Evolutionary conservation across 1,140 invertebrate genomes (phyloP).

Genomic region (Triops cancriformis): DNA sequence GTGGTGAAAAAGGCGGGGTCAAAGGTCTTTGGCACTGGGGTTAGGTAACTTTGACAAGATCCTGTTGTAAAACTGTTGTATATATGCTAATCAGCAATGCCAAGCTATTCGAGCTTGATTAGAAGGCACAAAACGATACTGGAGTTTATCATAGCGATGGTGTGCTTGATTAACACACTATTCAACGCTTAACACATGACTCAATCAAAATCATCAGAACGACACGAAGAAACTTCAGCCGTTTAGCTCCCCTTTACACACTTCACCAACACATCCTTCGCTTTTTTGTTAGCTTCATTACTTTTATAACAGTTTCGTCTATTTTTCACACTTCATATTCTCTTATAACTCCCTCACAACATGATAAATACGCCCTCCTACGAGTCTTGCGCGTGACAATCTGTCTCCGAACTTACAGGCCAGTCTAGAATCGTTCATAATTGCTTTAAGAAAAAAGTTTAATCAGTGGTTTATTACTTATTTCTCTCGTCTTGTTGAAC

Average conservation of each 20-base stretch:
- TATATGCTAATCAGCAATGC: conserved; percentile 10
- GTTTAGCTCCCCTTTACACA: neutral
- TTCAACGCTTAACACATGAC: neutral
- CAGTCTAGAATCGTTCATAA: no score
- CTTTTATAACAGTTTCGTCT: neutral
- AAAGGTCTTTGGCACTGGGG: conserved; percentile 6
- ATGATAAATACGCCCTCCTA: no score
- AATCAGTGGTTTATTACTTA: no score
- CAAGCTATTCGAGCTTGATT: neutral
- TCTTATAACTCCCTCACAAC: no score
- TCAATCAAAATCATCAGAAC: neutral
- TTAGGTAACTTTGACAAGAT: conserved; percentile 10
- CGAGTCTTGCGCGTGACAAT: no score
- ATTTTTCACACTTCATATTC: neutral
- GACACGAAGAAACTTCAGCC: neutral
- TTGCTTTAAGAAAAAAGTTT: no score
- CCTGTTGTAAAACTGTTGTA: conserved; percentile 10
- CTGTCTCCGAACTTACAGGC: no score
- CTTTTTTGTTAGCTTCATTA: neutral
- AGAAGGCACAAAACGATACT: neutral
- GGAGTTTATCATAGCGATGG: neutral
- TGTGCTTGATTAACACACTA: neutral
- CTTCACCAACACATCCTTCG: neutral
- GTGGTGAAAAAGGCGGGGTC: conserved; percentile 1
- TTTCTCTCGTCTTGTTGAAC: no score